phyloP scores from a whole-genome alignment of 2,888 invertebrate species.

The Erebia palarica region DNA sequence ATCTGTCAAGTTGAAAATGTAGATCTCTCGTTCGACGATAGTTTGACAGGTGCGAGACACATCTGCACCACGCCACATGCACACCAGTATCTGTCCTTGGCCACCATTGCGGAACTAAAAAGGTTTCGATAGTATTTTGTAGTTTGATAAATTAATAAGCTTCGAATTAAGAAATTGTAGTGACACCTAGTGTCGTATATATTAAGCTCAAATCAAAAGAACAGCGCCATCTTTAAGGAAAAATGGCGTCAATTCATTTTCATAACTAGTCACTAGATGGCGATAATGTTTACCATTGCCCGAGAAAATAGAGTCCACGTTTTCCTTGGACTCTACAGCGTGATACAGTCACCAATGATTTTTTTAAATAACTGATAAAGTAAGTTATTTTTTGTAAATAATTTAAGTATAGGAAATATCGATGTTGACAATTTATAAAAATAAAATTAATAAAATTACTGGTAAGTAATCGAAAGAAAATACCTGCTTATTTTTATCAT shows the following conservation, averaged over 20 bases:
- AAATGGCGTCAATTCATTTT: background rate
- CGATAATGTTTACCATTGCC: background rate
- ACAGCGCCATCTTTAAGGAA: background rate
- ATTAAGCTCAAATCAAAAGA: background rate
- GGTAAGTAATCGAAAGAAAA: too few relatives aligned
- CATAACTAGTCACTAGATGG: background rate
- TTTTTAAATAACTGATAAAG: too few relatives aligned
- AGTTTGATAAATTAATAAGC: too few relatives aligned
- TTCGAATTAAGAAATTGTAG: background rate
- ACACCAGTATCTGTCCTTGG: slow-evolving; percentile 81
- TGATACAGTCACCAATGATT: too few relatives aligned
- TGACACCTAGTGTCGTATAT: background rate
- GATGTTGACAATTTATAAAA: too few relatives aligned
- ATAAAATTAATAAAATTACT: too few relatives aligned
- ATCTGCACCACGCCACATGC: slow-evolving; percentile 79
- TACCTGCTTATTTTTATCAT: too few relatives aligned
- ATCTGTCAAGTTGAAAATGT: slow-evolving; percentile 73
- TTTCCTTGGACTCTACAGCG: too few relatives aligned
- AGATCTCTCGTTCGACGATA: slow-evolving; percentile 65
- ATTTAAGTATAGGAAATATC: too few relatives aligned
- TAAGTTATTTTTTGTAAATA: too few relatives aligned
- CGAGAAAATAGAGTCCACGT: background rate
- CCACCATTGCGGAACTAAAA: slow-evolving; percentile 78
- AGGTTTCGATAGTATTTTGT: too few relatives aligned
- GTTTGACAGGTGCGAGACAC: slow-evolving; percentile 74